These are phyloP conservation scores for Mastomys natalensis DNA, from an alignment of 2,113 vertebrate genomes.

Conservation along the genomic window DNA sequence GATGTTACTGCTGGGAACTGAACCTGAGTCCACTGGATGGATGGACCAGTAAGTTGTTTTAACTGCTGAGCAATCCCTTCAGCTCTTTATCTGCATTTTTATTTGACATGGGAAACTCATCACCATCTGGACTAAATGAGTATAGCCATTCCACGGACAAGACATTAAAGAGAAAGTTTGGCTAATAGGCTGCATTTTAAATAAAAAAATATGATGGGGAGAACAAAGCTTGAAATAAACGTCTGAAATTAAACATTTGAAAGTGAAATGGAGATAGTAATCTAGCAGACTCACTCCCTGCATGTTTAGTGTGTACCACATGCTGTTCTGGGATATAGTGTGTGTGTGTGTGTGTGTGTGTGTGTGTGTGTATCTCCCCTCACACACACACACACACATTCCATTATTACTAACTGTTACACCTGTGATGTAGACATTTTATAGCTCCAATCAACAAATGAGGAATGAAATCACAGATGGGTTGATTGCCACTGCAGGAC, in stretches of 20 bases:
- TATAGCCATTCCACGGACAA: background rate
- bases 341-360: background rate
- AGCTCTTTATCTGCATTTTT: background rate
- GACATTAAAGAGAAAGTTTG: background rate
- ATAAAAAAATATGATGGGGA: background rate
- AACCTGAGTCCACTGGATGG: background rate
- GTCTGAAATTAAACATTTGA: background rate
- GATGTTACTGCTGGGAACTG: no score
- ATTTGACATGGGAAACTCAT: background rate
- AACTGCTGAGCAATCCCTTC: background rate
- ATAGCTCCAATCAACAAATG: background rate
- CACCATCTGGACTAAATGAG: no score
- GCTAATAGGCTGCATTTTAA: background rate
- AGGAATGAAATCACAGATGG: background rate
- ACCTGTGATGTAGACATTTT: background rate
- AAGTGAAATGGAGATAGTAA: background rate
- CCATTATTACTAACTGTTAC: background rate
- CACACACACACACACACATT: background rate
- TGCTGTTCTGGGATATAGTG: background rate
- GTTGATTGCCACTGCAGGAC: background rate
- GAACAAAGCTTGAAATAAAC: background rate
- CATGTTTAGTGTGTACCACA: background rate
- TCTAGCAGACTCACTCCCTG: background rate
- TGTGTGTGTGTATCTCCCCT: background rate
- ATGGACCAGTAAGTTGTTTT: background rate